Evolutionary conservation across 2,888 invertebrate species (phyloP).

Genomic region (Gisinianus flammeolus): DNA sequence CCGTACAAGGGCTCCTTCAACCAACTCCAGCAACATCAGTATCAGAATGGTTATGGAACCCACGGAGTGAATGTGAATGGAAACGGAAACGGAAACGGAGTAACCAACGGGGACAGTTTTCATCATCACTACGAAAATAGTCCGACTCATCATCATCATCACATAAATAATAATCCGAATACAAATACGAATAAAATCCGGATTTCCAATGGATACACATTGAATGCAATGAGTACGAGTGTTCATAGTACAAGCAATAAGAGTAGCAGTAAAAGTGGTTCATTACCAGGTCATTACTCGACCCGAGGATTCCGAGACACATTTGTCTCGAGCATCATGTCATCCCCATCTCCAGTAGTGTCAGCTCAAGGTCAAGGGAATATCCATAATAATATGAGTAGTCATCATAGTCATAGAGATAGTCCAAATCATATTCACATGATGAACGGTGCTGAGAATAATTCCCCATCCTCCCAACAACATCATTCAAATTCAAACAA

Average conservation of each 20-base stretch:
- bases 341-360: not conserved
- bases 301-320: not conserved
- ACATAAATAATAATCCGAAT: not conserved
- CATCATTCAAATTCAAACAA: no score
- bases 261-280: not conserved
- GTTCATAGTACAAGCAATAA: not conserved
- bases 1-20: no score
- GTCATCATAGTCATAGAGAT: not conserved
- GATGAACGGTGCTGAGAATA: not conserved
- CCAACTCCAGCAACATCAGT: not conserved
- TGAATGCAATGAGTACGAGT: not conserved
- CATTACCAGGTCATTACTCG: conserved; percentile 7
- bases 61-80: not conserved
- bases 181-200: not conserved
- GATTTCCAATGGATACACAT: not conserved
- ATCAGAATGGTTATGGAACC: not conserved
- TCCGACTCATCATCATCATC: not conserved
- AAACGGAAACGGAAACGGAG: not conserved
- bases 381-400: not conserved
- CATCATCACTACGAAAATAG: not conserved
- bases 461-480: no score
- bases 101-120: not conserved
- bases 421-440: not conserved
- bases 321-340: conserved; percentile 1
- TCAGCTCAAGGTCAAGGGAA: no score